Conservation (phyloP, 92 coral and sea anemone species). For the Epizoanthus scotinus region DNA sequence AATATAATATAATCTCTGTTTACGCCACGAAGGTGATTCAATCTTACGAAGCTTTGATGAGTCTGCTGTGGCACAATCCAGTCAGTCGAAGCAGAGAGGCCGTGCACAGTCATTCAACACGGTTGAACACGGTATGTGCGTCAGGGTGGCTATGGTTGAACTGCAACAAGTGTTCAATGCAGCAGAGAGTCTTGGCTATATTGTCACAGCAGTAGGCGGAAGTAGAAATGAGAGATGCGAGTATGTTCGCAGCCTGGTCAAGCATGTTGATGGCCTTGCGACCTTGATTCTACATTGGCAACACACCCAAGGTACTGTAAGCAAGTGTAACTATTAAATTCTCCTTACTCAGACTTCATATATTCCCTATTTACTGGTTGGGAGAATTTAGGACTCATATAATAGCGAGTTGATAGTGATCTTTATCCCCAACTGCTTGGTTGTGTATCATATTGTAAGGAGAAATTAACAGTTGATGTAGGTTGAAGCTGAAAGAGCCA, state of each 20-base stretch:
- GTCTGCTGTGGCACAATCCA: slow-evolving; percentile 25
- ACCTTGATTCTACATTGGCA: slow-evolving; percentile 82
- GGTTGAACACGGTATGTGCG: slow-evolving; percentile 66
- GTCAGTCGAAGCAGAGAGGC: slow-evolving; percentile 40
- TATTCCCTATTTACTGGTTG: no score
- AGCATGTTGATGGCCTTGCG: slow-evolving; percentile 83
- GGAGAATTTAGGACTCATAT: background rate
- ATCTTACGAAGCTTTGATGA: slow-evolving; percentile 62
- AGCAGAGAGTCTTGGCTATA: slow-evolving; percentile 42
- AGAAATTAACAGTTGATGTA: no score
- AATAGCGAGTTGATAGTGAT: background rate
- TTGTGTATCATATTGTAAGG: no score
- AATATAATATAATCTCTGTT: background rate
- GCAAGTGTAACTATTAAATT: background rate
- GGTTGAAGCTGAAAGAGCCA: no score
- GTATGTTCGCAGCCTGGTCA: slow-evolving; percentile 71
- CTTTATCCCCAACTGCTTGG: no score
- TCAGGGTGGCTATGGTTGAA: slow-evolving; percentile 82
- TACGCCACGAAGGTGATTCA: slow-evolving; percentile 51
- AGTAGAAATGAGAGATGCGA: slow-evolving; percentile 65
- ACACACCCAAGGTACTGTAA: slow-evolving; percentile 54
- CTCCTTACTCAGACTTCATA: background rate
- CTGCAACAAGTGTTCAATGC: slow-evolving; percentile 80
- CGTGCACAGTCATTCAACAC: slow-evolving; percentile 49
- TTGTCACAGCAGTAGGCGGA: slow-evolving; percentile 47